Percentiles rank a stretch among this genome's conserved stretches.
Conservation (phyloP, 2,888 invertebrate species). For the Ganaspis brasiliensis region DNA sequence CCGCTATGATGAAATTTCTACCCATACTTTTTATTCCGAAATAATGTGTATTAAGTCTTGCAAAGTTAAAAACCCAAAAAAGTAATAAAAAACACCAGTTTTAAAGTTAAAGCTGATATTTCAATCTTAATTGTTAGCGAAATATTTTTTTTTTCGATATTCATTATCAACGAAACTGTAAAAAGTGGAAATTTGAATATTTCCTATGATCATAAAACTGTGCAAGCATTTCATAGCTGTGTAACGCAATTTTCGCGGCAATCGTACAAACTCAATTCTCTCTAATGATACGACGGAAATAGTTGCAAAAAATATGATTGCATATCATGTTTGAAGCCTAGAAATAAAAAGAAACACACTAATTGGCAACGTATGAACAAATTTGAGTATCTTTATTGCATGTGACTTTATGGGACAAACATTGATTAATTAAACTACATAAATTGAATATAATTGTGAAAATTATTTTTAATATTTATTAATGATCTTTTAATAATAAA, state of each 20-base stretch:
- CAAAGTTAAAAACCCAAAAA: neutral
- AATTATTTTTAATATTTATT: too few species aligned
- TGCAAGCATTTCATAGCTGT: neutral
- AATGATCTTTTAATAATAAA: too few species aligned
- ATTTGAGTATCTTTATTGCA: neutral
- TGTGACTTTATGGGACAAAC: neutral
- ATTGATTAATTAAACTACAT: conserved; percentile 7
- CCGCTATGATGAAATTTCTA: neutral
- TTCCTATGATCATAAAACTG: neutral
- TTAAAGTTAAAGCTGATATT: neutral
- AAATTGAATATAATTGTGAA: neutral
- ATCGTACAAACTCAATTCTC: conserved; percentile 23
- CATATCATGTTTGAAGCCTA: conserved; percentile 25
- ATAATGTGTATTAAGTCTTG: neutral
- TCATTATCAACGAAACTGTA: neutral
- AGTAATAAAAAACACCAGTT: neutral
- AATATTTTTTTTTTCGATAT: neutral
- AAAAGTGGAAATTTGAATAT: conserved; percentile 10
- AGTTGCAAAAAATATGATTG: conserved; percentile 27
- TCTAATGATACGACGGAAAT: conserved; percentile 33
- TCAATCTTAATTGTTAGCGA: neutral
- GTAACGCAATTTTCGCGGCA: conserved; percentile 24
- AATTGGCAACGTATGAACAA: conserved; percentile 9
- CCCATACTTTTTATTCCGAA: neutral
- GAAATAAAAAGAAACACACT: conserved; percentile 19